Percentiles rank a stretch among this genome's conserved stretches.
Conservation (phyloP, 1,140 invertebrate species). For the Conopomorpha cramerella region DNA sequence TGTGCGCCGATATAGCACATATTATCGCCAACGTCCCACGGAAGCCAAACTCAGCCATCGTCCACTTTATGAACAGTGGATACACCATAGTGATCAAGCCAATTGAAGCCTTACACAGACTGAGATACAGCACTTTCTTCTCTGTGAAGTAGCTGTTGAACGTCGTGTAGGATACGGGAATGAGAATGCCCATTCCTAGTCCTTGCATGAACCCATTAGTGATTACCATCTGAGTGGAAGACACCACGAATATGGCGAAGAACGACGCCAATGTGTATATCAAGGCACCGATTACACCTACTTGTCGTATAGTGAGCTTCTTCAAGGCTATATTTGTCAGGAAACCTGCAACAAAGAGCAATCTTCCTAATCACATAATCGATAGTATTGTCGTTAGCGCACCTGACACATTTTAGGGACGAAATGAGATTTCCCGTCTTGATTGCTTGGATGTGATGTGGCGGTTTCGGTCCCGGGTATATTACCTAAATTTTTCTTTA, state of each 20-base stretch:
- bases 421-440: no score
- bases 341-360: conserved; percentile 35
- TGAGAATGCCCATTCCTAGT: conserved; percentile 46
- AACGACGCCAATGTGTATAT: conserved; percentile 61
- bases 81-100: conserved; percentile 62
- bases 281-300: conserved; percentile 61
- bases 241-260: conserved; percentile 57
- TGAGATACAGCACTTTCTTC: conserved; percentile 63
- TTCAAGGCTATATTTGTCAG: conserved; percentile 57
- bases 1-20: conserved; percentile 65
- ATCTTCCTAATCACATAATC: no score
- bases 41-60: conserved; percentile 63
- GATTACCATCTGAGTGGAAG: conserved; percentile 59
- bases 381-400: no score
- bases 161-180: conserved; percentile 45
- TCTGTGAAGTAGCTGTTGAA: conserved; percentile 50
- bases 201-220: conserved; percentile 52
- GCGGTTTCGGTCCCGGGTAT: no score
- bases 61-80: conserved; percentile 61
- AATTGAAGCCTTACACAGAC: conserved; percentile 65
- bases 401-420: no score
- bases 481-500: no score
- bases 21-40: conserved; percentile 66
- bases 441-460: no score
- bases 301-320: conserved; percentile 56